These are phyloP conservation scores for Strigops habroptila DNA, from an alignment of 2,113 vertebrate genomes.

Conservation along the genomic window DNA sequence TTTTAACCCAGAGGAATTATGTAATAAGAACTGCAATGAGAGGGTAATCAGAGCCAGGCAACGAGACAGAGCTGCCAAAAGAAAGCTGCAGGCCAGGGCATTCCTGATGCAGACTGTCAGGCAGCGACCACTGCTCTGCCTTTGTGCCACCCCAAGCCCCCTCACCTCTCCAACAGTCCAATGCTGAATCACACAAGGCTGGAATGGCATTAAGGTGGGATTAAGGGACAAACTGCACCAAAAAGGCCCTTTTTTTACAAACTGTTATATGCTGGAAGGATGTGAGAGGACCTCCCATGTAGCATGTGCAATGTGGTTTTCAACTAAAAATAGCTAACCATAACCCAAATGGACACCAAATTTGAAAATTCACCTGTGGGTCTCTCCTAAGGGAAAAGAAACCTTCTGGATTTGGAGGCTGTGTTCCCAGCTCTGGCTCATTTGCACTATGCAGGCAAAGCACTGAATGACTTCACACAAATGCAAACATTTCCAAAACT, in stretches of 20 bases:
- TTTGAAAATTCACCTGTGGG: background rate
- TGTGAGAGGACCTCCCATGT: accelerated
- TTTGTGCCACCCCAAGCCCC: background rate
- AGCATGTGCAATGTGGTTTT: background rate
- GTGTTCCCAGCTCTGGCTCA: background rate
- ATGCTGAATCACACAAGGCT: background rate
- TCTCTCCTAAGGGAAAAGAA: background rate
- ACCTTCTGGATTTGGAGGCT: background rate
- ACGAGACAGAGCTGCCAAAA: background rate
- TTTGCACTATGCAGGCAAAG: background rate
- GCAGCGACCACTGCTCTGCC: accelerated
- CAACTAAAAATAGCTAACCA: background rate
- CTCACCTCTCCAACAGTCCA: accelerated
- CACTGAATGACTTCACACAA: background rate
- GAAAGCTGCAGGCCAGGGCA: background rate
- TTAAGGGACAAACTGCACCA: background rate
- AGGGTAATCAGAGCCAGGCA: background rate
- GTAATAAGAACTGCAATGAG: background rate
- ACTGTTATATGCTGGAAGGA: background rate
- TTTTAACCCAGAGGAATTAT: background rate
- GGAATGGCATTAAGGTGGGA: background rate
- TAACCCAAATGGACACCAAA: background rate
- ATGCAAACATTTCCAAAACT: background rate
- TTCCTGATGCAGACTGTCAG: background rate
- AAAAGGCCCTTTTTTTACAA: background rate